Base-by-base conservation (phyloP, 2,888 invertebrate species). In the Phasia obesa region DNA sequence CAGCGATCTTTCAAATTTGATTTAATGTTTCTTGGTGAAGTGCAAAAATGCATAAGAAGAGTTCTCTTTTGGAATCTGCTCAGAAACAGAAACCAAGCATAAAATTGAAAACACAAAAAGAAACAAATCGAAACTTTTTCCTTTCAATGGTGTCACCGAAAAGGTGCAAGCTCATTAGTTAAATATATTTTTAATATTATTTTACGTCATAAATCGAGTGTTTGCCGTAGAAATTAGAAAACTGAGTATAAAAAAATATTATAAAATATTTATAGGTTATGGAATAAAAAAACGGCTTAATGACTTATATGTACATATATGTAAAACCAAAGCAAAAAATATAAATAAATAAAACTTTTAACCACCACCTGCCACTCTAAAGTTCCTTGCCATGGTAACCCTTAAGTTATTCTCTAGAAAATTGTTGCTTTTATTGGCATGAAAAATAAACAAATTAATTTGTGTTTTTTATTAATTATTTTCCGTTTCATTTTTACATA, bases 151-250 rank as follows among this genome's bases (percentile, higher is more conserved):
- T 67, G 67, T 64, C 55, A 62, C 64, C 23, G 27, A n/a, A 70
- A 53, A 38, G 13, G 42, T 64, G 75, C 75, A 81, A 75, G 62
- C 75, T 81, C 57, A 69, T 80, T 69, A 69, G 27, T 57, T 15
- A 2, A 47, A 47, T 19, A 44, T 11, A 49, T 79, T 60, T 51
- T 57, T n/a, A 42, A 25, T 75, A 2, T 49, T 47, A 13, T 47
- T 25, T 51, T 17, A 21, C 51, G 2, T 4, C 11, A 23, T 7
- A 59, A n/a, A n/a, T n/a, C n/a, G n/a, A n/a, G n/a, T n/a, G n/a
- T n/a, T n/a, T n/a, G n/a, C n/a, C n/a, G n/a, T n/a, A n/a, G n/a
- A n/a, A n/a, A n/a, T n/a, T n/a, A n/a, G n/a, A n/a, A n/a, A n/a
- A n/a, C n/a, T n/a, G n/a, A n/a, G n/a, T n/a, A n/a, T n/a, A n/a